Evolutionary conservation across 2,888 invertebrate species (phyloP).

Genomic region (Polydrusus cervinus): DNA sequence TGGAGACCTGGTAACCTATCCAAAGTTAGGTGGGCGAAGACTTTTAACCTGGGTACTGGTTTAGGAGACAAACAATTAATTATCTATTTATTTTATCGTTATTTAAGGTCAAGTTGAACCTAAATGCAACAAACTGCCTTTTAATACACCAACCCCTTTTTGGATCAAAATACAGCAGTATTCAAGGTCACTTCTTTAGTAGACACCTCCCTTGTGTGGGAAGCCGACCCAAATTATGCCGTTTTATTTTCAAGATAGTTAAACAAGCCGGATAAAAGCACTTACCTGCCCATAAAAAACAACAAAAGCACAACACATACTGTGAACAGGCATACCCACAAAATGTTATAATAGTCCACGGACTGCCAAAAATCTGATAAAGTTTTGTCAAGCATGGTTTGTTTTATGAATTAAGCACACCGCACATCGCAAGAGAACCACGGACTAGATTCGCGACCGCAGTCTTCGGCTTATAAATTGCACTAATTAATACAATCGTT

Average conservation of each 20-base stretch:
- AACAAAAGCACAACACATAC: constrained; percentile 84
- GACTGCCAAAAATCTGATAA: constrained; percentile 63
- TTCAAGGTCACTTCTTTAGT: constrained; percentile 17
- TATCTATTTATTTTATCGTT: no score
- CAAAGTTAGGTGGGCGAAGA: no score
- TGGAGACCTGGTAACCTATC: no score
- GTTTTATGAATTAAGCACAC: constrained; percentile 30
- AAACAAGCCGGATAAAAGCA: constrained; percentile 12
- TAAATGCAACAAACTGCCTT: no score
- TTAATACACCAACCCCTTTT: constrained; percentile 9
- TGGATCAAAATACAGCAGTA: constrained; percentile 4
- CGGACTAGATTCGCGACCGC: constrained; percentile 9
- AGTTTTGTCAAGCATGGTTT: constrained; percentile 49
- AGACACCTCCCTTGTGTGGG: constrained; percentile 37
- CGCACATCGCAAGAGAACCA: constrained; percentile 42
- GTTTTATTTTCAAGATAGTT: neutral
- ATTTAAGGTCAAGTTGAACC: no score
- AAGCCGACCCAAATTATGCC: neutral
- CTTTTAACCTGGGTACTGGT: no score
- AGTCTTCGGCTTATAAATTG: constrained; percentile 24
- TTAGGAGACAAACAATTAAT: no score
- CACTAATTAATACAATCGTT: constrained; percentile 36
- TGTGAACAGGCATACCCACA: constrained; percentile 82
- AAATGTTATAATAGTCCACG: constrained; percentile 84
- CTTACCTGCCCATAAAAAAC: constrained; percentile 83